A percentile compares a stretch with the other conserved stretches of the same genome.
Evolutionary conservation across 2,113 vertebrate species (phyloP).

Genomic region (Paramisgurnus dabryanus): DNA sequence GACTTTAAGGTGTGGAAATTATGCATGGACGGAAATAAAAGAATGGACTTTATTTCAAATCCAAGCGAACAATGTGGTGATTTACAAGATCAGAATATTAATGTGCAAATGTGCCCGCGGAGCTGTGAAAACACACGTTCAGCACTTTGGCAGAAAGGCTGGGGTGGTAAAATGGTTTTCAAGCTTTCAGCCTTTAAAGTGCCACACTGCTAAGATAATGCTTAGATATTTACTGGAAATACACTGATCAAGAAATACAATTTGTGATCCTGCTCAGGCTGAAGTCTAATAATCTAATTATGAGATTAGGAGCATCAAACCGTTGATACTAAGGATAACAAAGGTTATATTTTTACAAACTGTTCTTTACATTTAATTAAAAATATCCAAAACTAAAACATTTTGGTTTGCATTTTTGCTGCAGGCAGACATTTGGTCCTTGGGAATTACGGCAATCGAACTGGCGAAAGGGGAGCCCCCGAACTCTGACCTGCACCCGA

Average conservation of each 20-base stretch:
- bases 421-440: conserved; percentile 98
- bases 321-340: too few species aligned
- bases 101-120: conserved; percentile 16
- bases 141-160: conserved; percentile 12
- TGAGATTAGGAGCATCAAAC: too few species aligned
- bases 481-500: conserved; percentile 96
- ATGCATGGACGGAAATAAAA: neutral
- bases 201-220: neutral
- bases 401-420: conserved; percentile 9
- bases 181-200: neutral
- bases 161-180: conserved; percentile 13
- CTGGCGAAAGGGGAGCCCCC: conserved; percentile 97
- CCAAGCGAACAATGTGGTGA: neutral
- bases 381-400: too few species aligned
- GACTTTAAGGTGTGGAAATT: conserved; percentile 67
- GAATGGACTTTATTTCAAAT: neutral
- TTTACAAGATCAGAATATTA: conserved; percentile 5
- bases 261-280: too few species aligned
- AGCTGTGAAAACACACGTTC: conserved; percentile 25
- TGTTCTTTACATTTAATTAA: too few species aligned
- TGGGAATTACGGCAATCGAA: conserved; percentile 98
- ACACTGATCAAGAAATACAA: too few species aligned
- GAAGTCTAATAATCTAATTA: too few species aligned
- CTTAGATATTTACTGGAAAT: too few species aligned
- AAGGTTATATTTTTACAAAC: too few species aligned